These are phyloP conservation scores for Zaprionus gabonicus DNA, from an alignment of 1,140 invertebrate genomes.

Conservation along the genomic window DNA sequence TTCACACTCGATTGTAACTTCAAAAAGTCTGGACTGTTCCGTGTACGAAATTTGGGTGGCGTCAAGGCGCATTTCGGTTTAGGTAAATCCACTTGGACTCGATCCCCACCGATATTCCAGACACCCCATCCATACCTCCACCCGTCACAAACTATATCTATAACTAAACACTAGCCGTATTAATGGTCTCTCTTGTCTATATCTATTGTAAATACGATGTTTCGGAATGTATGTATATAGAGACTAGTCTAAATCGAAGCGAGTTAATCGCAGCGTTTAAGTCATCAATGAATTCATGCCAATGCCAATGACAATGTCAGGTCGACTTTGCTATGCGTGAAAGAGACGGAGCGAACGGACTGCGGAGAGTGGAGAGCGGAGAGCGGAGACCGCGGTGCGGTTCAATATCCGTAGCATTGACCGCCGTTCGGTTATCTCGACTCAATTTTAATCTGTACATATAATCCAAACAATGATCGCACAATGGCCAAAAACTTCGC, in stretches of 20 bases:
- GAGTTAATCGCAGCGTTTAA: conserved; percentile 64
- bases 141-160: not conserved
- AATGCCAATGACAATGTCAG: conserved; percentile 70
- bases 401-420: conserved; percentile 57
- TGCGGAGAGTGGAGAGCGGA: conserved; percentile 6
- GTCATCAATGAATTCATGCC: conserved; percentile 78
- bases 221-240: conserved; percentile 31
- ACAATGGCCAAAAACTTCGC: conserved; percentile 13
- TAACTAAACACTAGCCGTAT: not conserved
- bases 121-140: not conserved
- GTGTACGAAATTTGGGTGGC: conserved; percentile 94
- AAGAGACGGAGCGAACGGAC: conserved; percentile 10
- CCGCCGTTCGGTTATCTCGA: conserved; percentile 10
- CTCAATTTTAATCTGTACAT: conserved; percentile 39
- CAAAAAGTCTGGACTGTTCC: conserved; percentile 94
- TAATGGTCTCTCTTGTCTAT: conserved; percentile 34
- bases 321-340: conserved; percentile 21
- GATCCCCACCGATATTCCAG: conserved; percentile 9
- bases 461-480: conserved; percentile 5
- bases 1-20: conserved; percentile 95
- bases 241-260: conserved; percentile 35
- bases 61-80: conserved; percentile 94
- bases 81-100: conserved; percentile 86
- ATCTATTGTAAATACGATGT: conserved; percentile 35
- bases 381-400: conserved; percentile 1